These are phyloP conservation scores for Pituophis catenifer DNA, from an alignment of 2,113 vertebrate species.

Conservation along the genomic window DNA sequence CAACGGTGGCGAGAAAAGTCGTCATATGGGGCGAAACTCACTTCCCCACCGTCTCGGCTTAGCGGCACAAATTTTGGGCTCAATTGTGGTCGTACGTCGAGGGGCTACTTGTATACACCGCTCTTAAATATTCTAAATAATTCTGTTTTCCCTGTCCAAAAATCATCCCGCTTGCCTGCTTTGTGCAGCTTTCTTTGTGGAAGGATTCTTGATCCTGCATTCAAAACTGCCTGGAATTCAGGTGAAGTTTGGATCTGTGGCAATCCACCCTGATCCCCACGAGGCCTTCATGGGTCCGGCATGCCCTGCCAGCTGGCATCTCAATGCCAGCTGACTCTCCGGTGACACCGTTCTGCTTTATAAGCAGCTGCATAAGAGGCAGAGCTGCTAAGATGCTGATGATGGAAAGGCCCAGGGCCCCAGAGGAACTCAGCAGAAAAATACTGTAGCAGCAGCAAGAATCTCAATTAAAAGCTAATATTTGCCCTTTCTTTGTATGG, in stretches of 20 bases:
- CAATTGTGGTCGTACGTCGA: too few species aligned
- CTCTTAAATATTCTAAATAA: too few species aligned
- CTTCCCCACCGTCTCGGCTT: too few species aligned
- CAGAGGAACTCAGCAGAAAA: conserved; percentile 2
- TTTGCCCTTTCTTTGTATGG: background rate
- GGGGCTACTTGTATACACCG: too few species aligned
- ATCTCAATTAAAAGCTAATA: background rate
- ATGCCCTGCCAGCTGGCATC: background rate
- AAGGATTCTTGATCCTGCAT: background rate
- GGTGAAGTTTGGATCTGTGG: background rate
- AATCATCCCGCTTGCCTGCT: background rate
- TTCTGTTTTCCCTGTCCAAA: background rate
- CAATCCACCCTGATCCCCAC: background rate
- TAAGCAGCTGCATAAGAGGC: background rate
- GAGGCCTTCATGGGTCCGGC: too few species aligned
- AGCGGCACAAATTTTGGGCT: too few species aligned
- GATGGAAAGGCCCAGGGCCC: background rate
- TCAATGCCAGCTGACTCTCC: background rate
- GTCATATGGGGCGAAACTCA: too few species aligned
- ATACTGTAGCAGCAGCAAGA: background rate
- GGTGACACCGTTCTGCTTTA: background rate
- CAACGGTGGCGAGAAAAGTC: too few species aligned
- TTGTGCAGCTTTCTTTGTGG: background rate
- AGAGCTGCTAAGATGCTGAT: background rate
- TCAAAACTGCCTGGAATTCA: background rate